Conservation (phyloP, 1,140 invertebrate genomes). For the Pristionchus pacificus region DNA sequence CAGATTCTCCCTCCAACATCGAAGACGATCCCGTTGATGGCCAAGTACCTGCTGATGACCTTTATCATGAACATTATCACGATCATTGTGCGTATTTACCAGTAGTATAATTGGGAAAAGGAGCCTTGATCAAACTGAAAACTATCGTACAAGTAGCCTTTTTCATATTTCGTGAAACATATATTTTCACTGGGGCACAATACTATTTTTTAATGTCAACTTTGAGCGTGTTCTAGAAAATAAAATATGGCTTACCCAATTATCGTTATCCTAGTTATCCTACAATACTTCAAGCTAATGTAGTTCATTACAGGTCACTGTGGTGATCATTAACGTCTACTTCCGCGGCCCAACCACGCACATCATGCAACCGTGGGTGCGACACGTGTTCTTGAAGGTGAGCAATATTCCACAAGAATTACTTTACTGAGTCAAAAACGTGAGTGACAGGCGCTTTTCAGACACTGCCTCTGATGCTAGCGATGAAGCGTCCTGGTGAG, state of each 20-base stretch:
- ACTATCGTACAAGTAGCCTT: too few relatives aligned
- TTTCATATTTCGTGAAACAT: too few relatives aligned
- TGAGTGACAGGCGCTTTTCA: not conserved
- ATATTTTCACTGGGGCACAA: too few relatives aligned
- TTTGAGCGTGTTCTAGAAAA: not conserved
- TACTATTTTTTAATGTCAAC: too few relatives aligned
- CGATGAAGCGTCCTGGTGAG: not conserved
- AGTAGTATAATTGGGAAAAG: not conserved
- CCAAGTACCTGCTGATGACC: conserved; percentile 95
- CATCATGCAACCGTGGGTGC: conserved; percentile 86
- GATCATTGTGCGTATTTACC: conserved; percentile 67
- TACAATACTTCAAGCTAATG: not conserved
- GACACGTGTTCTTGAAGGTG: conserved; percentile 79
- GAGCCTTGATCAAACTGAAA: not conserved
- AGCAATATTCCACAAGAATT: not conserved
- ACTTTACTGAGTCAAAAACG: not conserved
- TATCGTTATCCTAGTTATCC: not conserved
- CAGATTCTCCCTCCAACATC: conserved; percentile 89
- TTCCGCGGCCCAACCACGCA: conserved; percentile 83
- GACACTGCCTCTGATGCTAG: not conserved
- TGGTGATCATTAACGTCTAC: conserved; percentile 90
- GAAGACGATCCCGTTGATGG: conserved; percentile 86
- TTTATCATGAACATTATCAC: conserved; percentile 99
- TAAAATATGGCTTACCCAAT: not conserved
- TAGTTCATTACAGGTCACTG: not conserved